Conservation (phyloP, 2,888 invertebrate genomes). For the Norana najaformis region DNA sequence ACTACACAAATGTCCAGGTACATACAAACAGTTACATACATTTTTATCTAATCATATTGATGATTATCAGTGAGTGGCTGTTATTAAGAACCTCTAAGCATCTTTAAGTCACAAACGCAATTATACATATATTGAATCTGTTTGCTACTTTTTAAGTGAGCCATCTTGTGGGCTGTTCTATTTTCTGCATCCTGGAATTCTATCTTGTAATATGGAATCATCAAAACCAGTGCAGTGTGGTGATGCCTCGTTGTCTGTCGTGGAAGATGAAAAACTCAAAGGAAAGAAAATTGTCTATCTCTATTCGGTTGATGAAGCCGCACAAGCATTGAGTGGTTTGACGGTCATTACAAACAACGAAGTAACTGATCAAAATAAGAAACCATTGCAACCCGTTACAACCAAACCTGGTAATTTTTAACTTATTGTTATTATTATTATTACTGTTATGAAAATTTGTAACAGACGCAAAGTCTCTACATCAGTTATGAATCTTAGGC, state of each 20-base stretch:
- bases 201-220: not conserved
- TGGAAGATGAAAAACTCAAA: not conserved
- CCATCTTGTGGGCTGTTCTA: not conserved
- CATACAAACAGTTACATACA: too few species aligned
- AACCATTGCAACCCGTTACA: not conserved
- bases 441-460: too few species aligned
- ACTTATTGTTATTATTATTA: not conserved
- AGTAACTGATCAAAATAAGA: not conserved
- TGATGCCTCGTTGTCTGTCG: not conserved
- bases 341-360: not conserved
- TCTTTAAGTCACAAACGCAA: too few species aligned
- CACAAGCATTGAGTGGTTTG: not conserved
- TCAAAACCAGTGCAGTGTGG: not conserved
- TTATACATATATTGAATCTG: not conserved
- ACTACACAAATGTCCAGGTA: too few species aligned
- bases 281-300: conserved; percentile 14
- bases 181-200: not conserved
- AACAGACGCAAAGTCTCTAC: too few species aligned
- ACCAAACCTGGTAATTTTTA: not conserved
- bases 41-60: too few species aligned
- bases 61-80: too few species aligned
- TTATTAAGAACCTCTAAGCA: too few species aligned
- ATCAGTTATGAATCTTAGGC: too few species aligned
- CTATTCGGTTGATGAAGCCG: not conserved
- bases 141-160: not conserved